These are phyloP conservation scores for Corythaixoides concolor DNA, from an alignment of 2,113 vertebrate genomes.

Conservation along the genomic window DNA sequence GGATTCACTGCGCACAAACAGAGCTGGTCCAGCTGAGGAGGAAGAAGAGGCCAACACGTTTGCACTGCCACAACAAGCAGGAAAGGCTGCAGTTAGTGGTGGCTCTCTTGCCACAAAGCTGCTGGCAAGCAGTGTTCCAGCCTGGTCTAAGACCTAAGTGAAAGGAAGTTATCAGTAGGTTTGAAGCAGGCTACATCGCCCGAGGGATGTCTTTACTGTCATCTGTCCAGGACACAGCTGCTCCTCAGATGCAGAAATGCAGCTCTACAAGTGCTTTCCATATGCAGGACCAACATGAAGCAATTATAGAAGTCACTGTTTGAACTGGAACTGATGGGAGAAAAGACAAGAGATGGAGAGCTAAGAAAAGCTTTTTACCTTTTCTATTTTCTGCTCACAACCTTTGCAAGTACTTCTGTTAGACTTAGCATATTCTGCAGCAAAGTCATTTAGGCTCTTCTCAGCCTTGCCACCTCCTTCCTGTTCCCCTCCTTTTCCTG, in stretches of 20 bases:
- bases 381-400: constrained; percentile 94
- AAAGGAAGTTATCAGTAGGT: neutral
- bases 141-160: neutral
- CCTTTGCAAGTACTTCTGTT: constrained; percentile 97
- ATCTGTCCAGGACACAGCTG: neutral
- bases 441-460: constrained; percentile 90
- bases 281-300: neutral
- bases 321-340: neutral
- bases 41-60: neutral
- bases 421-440: constrained; percentile 95
- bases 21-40: neutral
- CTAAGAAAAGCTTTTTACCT: constrained; percentile 75
- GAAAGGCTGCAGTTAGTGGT: neutral
- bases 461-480: constrained; percentile 82
- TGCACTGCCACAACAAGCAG: neutral
- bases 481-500: constrained; percentile 78
- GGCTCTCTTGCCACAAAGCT: neutral
- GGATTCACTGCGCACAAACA: neutral
- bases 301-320: neutral
- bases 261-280: neutral
- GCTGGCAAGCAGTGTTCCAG: neutral
- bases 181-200: neutral
- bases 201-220: neutral
- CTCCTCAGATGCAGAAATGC: neutral
- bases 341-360: neutral